A percentile compares a stretch with the other conserved stretches of the same genome.
Evolutionary conservation across 2,113 vertebrate genomes (phyloP).

Genomic region (Ursus arctos): DNA sequence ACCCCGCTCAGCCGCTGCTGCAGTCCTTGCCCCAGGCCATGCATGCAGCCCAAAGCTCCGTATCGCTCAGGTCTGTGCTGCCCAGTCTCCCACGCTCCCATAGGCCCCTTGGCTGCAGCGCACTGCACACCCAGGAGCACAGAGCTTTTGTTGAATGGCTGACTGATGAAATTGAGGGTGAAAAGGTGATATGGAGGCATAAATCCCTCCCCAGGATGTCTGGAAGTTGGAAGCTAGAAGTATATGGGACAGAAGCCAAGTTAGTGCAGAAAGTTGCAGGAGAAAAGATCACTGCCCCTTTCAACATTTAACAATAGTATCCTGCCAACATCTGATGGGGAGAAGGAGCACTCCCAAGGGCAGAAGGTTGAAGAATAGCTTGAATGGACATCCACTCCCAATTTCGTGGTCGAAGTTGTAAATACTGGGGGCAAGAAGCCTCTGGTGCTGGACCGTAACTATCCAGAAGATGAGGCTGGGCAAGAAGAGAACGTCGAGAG

Average conservation of each 20-base stretch:
- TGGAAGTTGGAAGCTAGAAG: constrained; percentile 94
- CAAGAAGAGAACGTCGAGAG: constrained; percentile 93
- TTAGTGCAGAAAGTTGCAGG: constrained; percentile 89
- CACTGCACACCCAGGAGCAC: constrained; percentile 88
- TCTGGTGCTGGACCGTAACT: constrained; percentile 96
- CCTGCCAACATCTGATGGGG: constrained; percentile 92
- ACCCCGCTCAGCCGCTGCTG: no score
- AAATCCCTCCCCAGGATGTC: constrained; percentile 94
- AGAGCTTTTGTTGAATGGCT: constrained; percentile 95
- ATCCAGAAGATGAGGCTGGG: constrained; percentile 60
- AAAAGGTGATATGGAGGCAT: constrained; percentile 95
- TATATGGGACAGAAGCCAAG: constrained; percentile 94
- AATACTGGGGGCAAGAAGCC: constrained; percentile 87
- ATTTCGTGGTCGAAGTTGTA: constrained; percentile 96
- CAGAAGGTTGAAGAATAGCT: constrained; percentile 94
- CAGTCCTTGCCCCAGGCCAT: no score
- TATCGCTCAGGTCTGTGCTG: no score
- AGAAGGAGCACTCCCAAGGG: constrained; percentile 90
- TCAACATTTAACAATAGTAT: constrained; percentile 97
- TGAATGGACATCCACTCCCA: constrained; percentile 94
- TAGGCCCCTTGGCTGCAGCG: not conserved
- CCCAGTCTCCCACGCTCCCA: no score
- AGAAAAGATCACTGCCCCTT: constrained; percentile 95
- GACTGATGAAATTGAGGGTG: constrained; percentile 94
- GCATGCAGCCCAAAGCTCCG: no score